Base-by-base conservation (phyloP, 2,888 invertebrate genomes). In the Ochropacha duplaris region DNA sequence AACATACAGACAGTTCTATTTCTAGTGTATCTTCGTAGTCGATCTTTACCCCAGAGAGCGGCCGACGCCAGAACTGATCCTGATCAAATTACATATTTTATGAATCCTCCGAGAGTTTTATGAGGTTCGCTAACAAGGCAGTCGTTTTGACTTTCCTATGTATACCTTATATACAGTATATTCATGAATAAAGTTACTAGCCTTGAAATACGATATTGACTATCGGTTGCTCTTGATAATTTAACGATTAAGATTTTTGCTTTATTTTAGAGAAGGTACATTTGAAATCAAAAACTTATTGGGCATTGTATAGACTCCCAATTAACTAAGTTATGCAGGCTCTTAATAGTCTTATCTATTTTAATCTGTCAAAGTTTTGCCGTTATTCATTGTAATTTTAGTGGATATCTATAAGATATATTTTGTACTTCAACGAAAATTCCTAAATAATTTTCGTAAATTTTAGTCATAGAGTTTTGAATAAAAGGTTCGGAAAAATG, bases 11-110 rank as follows among this genome's bases (percentile, higher is more conserved):
- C 69, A 66, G 60, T 68, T 66, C 68, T 68, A 68, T 72, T 74
- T 72, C 63, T 55, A 64, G 57, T 64, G 59, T 68, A 71, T 66
- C 60, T 62, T 56, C 52, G 63, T 61, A 64, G 68, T 59, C 65
- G 69, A 70, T 74, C 64, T 57, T 62, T 54, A 55, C 75, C 66
- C 74, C 34, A 4, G 34, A 49, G 49, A 54, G 62, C 57, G 61
- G 72, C 69, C 60, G 65, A 69, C 68, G 73, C 72, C 69, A 65
- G 66, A 74, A 71, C 76, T 68, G 73, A 74, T 72, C 70, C 72
- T 71, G 74, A 83, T 83, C 81, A 79, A 80, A 81, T 83, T 83
- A 82, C 80, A 80, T 82, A 79, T 81, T 83, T 83, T 79, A 83
- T 81, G 78, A 75, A 78, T 69, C 76, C 69, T 66, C 68, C 58